Percentiles rank a stretch among this genome's conserved stretches.
phyloP scores from a whole-genome alignment of 2,888 invertebrate species.

The Masnerella sp. region DNA sequence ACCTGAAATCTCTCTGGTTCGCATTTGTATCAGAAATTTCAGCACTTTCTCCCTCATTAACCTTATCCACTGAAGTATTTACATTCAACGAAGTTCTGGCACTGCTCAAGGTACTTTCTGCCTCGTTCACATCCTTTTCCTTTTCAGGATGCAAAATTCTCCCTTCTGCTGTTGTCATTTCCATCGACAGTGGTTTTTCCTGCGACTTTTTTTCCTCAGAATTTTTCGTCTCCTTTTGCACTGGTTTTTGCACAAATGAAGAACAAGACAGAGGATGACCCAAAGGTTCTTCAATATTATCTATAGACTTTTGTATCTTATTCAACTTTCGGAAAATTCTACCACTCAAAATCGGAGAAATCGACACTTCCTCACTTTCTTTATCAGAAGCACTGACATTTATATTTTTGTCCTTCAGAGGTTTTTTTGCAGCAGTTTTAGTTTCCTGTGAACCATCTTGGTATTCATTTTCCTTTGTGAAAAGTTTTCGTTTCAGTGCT shows the following conservation, averaged over 20 bases:
- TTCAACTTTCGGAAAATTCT: conserved; percentile 1
- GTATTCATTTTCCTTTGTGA: conserved; percentile 22
- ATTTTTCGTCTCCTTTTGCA: background rate
- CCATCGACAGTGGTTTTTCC: conserved; percentile 48
- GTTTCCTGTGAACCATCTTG: background rate
- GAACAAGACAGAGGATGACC: conserved; percentile 17
- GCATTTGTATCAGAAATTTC: conserved; percentile 17
- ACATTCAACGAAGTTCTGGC: conserved; percentile 66
- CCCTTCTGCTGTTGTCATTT: conserved; percentile 57
- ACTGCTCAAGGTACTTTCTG: no score
- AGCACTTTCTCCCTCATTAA: background rate
- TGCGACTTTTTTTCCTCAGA: conserved; percentile 2
- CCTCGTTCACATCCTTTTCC: no score
- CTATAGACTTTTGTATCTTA: background rate
- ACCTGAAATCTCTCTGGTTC: background rate
- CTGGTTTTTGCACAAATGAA: conserved; percentile 10
- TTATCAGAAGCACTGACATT: conserved; percentile 1
- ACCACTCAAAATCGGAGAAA: conserved; percentile 32
- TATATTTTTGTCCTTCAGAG: background rate
- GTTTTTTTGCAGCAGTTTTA: background rate
- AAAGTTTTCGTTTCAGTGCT: conserved; percentile 18
- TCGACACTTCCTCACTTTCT: no score
- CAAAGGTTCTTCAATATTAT: background rate
- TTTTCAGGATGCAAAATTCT: conserved; percentile 35
- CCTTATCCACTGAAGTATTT: conserved; percentile 67